Base-by-base conservation (phyloP, 2,113 vertebrate genomes). In the Bolborhynchus lineola region DNA sequence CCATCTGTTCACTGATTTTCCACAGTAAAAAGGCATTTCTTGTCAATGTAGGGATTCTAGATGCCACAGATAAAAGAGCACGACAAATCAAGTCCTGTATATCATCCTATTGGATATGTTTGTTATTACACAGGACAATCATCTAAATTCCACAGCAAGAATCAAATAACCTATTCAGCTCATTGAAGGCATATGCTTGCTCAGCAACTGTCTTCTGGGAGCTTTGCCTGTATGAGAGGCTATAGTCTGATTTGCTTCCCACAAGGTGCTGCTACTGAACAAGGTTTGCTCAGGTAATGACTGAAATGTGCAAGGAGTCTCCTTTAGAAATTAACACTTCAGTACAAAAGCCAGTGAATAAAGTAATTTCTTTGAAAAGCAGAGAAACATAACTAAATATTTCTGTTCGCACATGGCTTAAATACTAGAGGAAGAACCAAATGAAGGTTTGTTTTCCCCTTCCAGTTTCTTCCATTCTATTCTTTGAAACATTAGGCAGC, bases 231-330 rank as follows among this genome's bases (percentile, higher is more conserved):
- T 46, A 10, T 24, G n/a, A 39, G 11, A 88, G 20, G 24, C 50
- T 89, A 88, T 76, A 95, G 33, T 52, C 95, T 92, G 88, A 88
- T 82, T 6, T 39, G 35, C 14, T 78, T 18, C 57, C 96, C 97
- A 97, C 97, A 92, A 97, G 96, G 95, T 95, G 96, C 49, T 93
- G 63, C 94, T 81, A 68, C 74, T 97, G 96, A 98, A 96, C 94
- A 96, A 89, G 47, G 20, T 69, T 92, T 87, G n/a, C 46, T 41
- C n/a, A 28, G 82, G 90, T 95, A 79, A 44, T 1, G 1, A 23
- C 10, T 47, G 21, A 67, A 41, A 47, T 9, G 26, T 29, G 17
- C 29, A 68, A 52, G 35, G 65, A 80, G 79, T 72, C 72, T 23
- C 33, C 33, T 70, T 41, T 14, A 83, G n/a, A 78, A 88, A 67